Evolutionary conservation across 2,113 vertebrate species (phyloP), one percentile per base, ranked within the genome.

Genomic region (Alces alces): DNA sequence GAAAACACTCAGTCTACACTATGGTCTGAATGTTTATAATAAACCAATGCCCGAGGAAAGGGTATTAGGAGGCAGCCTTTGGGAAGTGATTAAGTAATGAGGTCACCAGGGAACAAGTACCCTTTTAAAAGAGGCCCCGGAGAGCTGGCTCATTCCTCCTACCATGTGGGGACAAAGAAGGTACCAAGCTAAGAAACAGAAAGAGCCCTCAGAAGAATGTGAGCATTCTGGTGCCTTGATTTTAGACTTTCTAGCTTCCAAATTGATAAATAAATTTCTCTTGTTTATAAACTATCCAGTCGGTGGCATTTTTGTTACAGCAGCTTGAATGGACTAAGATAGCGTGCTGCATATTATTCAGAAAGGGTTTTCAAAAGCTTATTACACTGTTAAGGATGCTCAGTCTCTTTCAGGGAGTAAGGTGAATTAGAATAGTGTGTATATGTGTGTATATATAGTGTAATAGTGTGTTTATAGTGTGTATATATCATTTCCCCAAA

Each of bases 291-390:
- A 36, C 78, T 76, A 90, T 10, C 2, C 21, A 54, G 30, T 30
- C 47, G 43, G 15, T 39, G 52, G 7, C 43, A 57, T 23, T 58
- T 92, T 70, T 92, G 55, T 88, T 39, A 88, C 6, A 79, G 76
- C 33, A 88, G 10, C 52, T 52, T n/a, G 27, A 92, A 96, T 39
- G 28, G 39, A 95, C 47, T 36, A 95, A 92, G 21, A 57, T 33
- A 80, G 36, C 25, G 43, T 73, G 7, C 16, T 61, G 9, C 57
- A 36, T 57, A 60, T 30, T 76, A 92, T 2, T 89, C 21, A 54
- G 79, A 97, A 91, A 80, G n/a, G 60, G 30, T 5, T 93, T 96
- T 93, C 3, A 83, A 93, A 96, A 76, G n/a, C 80, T 91, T 93
- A 52, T 64, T 33, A 86, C 91, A 80, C n/a, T 93, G n/a, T 61